Conservation (phyloP, 2,888 invertebrate genomes). For the Diarsia mendica region DNA sequence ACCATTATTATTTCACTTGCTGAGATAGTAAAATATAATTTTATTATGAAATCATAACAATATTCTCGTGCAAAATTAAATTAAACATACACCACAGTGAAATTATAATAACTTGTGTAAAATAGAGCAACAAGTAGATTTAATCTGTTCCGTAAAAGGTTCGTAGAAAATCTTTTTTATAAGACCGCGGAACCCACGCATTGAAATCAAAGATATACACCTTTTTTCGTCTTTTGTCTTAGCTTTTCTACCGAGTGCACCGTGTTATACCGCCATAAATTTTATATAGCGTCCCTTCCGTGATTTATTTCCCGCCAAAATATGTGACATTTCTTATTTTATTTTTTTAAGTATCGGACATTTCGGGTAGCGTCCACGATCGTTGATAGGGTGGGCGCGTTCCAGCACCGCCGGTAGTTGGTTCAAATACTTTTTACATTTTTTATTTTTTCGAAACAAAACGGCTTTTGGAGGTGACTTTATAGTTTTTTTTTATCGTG, state of each 20-base stretch:
- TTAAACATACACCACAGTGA: not conserved
- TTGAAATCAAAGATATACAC: slow-evolving; percentile 43
- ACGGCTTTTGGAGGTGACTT: slow-evolving; percentile 78
- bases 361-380: slow-evolving; percentile 89
- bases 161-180: slow-evolving; percentile 42
- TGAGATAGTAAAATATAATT: not conserved
- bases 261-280: slow-evolving; percentile 87
- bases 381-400: slow-evolving; percentile 87
- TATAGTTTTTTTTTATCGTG: slow-evolving; percentile 74
- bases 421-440: slow-evolving; percentile 79
- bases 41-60: not conserved
- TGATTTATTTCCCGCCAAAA: slow-evolving; percentile 90
- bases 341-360: slow-evolving; percentile 84
- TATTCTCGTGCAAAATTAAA: not conserved
- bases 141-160: not conserved
- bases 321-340: slow-evolving; percentile 83
- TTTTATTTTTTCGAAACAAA: slow-evolving; percentile 81
- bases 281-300: slow-evolving; percentile 86
- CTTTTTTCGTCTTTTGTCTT: slow-evolving; percentile 77
- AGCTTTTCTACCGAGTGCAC: slow-evolving; percentile 80
- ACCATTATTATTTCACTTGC: not conserved
- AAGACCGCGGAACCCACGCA: slow-evolving; percentile 58
- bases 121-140: not conserved
- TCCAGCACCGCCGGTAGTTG: slow-evolving; percentile 87
- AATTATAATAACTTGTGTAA: not conserved